A percentile compares a stretch with the other conserved stretches of the same genome.
These are phyloP conservation scores for Mobula hypostoma DNA, from an alignment of 2,113 vertebrate genomes.

Conservation along the genomic window DNA sequence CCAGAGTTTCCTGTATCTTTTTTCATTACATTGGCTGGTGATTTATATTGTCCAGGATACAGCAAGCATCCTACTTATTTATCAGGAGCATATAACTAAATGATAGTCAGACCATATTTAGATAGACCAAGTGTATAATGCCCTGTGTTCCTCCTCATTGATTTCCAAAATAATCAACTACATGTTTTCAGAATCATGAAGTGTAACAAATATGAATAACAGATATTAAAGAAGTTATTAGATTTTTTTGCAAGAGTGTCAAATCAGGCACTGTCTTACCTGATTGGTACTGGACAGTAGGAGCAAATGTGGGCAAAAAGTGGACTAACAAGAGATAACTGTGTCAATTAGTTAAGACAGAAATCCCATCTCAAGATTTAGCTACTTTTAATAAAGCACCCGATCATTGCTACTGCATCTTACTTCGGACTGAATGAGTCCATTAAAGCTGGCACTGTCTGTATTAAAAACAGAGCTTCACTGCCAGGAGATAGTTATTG, in stretches of 20 bases:
- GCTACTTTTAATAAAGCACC: not conserved
- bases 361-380: slow-evolving; percentile 4
- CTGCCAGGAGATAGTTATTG: not conserved
- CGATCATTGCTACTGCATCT: not conserved
- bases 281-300: not conserved
- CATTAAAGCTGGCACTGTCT: not conserved
- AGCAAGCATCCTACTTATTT: not conserved
- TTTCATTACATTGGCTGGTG: not conserved
- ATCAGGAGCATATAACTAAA: not conserved
- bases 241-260: not conserved
- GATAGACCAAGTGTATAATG: not conserved
- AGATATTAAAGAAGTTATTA: not conserved
- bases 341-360: not conserved
- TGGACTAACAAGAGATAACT: not conserved
- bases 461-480: not conserved
- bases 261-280: not conserved
- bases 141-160: not conserved
- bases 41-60: not conserved
- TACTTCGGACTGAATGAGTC: not conserved
- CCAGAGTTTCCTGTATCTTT: too few species aligned
- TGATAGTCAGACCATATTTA: not conserved
- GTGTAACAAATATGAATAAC: not conserved
- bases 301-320: not conserved
- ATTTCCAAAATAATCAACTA: not conserved
- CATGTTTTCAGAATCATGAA: not conserved